Percentiles rank a stretch among this genome's conserved stretches.
phyloP scores from a whole-genome alignment of 2,797 vertebrate genomes.

The Calcarius lapponicus region DNA sequence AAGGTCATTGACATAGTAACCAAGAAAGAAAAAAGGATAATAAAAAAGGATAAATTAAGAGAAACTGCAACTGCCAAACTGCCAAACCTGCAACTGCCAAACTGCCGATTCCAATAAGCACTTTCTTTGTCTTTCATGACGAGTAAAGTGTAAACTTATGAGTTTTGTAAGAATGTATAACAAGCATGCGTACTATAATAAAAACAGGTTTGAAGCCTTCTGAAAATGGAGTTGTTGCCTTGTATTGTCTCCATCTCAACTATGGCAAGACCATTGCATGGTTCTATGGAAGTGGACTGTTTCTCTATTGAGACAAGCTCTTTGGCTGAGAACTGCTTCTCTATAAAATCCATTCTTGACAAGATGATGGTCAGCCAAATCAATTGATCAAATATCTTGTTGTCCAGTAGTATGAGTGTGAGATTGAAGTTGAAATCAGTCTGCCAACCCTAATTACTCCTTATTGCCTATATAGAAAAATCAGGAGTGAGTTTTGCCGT shows the following conservation, averaged over 20 bases:
- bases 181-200: background rate
- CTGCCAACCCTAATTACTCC: background rate
- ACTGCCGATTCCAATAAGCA: background rate
- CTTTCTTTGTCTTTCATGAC: background rate
- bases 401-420: background rate
- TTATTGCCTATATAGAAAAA: background rate
- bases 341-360: background rate
- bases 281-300: background rate
- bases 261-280: background rate
- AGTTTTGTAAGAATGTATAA: background rate
- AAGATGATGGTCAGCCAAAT: background rate
- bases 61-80: background rate
- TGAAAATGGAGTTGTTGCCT: background rate
- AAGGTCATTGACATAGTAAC: background rate
- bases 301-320: background rate
- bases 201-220: background rate
- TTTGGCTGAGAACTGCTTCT: background rate
- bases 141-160: background rate
- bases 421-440: background rate
- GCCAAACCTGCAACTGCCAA: background rate
- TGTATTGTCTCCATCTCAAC: background rate
- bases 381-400: background rate
- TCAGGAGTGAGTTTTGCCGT: background rate
- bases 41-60: background rate
- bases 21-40: background rate